Percentiles rank a stretch among this genome's conserved stretches.
phyloP scores from a whole-genome alignment of 1,140 invertebrate species.

The Pseudomyrmex dendroicus region DNA sequence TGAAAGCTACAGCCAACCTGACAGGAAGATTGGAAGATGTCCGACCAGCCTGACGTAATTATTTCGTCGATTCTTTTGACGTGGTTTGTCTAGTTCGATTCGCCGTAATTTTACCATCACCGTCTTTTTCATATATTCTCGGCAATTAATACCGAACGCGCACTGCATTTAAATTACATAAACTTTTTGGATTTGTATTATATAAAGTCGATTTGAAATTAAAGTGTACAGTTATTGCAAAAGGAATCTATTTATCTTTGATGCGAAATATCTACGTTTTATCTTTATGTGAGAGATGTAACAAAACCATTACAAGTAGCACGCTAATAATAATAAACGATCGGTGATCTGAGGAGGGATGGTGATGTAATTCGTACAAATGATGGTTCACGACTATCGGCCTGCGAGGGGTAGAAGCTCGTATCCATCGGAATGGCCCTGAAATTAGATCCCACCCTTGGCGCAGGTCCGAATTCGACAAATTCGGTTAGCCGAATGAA shows the following conservation, averaged over 20 bases:
- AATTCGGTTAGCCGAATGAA: constrained; percentile 83
- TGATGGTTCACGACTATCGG: constrained; percentile 80
- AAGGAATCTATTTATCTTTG: too few species aligned
- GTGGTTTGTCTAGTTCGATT: constrained; percentile 31
- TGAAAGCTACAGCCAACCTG: constrained; percentile 65
- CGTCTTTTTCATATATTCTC: constrained; percentile 12
- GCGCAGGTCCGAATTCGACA: constrained; percentile 81
- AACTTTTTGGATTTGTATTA: too few species aligned
- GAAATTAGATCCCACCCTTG: constrained; percentile 82
- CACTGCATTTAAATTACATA: too few species aligned
- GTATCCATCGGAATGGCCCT: constrained; percentile 80
- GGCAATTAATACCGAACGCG: neutral
- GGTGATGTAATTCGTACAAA: constrained; percentile 84
- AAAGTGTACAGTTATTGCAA: too few species aligned
- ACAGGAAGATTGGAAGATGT: constrained; percentile 54
- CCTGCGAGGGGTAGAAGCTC: constrained; percentile 73
- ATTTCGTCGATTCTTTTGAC: constrained; percentile 53
- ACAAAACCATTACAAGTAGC: constrained; percentile 72
- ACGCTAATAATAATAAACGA: constrained; percentile 84
- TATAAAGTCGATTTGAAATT: too few species aligned
- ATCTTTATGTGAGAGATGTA: constrained; percentile 39
- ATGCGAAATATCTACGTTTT: too few species aligned
- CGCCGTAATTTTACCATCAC: neutral
- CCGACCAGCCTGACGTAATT: constrained; percentile 63
- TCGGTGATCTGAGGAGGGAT: constrained; percentile 62